These are phyloP conservation scores for Spialia ferax DNA, from an alignment of 2,888 invertebrate genomes.

Conservation along the genomic window DNA sequence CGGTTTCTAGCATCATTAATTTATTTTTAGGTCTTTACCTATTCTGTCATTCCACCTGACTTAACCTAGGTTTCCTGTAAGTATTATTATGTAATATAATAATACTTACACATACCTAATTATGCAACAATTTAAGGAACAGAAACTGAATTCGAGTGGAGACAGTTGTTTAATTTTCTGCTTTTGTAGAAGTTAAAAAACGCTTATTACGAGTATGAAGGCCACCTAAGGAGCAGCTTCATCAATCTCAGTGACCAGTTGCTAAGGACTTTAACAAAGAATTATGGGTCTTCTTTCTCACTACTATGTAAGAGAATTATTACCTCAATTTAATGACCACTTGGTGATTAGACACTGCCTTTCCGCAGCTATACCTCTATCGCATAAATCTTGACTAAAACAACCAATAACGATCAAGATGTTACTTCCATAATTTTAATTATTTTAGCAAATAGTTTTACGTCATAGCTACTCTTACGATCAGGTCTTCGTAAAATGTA, in stretches of 20 bases:
- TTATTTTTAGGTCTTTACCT: too few relatives aligned
- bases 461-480: not conserved
- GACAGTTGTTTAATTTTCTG: slow-evolving; percentile 54
- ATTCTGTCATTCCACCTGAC: too few relatives aligned
- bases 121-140: not conserved
- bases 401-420: slow-evolving; percentile 60
- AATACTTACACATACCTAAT: too few relatives aligned
- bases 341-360: slow-evolving; percentile 80
- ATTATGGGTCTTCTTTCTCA: slow-evolving; percentile 76
- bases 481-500: not conserved
- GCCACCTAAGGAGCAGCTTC: slow-evolving; percentile 80
- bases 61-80: too few relatives aligned
- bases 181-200: slow-evolving; percentile 63
- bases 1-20: too few relatives aligned
- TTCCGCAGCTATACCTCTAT: slow-evolving; percentile 70
- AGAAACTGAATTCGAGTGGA: slow-evolving; percentile 51
- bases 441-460: slow-evolving; percentile 18
- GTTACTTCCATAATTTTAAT: slow-evolving; percentile 37
- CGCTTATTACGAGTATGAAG: slow-evolving; percentile 77
- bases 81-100: too few relatives aligned
- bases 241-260: slow-evolving; percentile 77
- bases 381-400: slow-evolving; percentile 70
- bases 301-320: slow-evolving; percentile 83
- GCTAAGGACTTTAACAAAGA: slow-evolving; percentile 80
- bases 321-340: slow-evolving; percentile 80